Base-by-base conservation (phyloP, 1,140 invertebrate species). In the Formica selysi region DNA sequence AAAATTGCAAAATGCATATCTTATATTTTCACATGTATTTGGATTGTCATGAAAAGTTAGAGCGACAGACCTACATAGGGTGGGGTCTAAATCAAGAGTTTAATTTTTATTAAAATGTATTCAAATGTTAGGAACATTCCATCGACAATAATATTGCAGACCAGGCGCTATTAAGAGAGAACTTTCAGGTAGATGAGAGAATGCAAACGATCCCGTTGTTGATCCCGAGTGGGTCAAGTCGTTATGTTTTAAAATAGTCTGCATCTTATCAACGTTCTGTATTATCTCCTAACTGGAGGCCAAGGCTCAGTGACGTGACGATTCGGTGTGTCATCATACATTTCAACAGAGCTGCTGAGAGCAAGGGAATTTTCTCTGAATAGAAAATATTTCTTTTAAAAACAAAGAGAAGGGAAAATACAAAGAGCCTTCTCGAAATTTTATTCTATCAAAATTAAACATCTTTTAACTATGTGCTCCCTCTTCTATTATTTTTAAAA, bases 251-350 rank as follows among this genome's bases (percentile, higher is more conserved):
- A 83, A 90, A 90, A 90, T 90, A 83, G 76, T 86, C 76, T 13
- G 36, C n/a, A n/a, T 61, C 81, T 89, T 90, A 90, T 89, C 89
- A 44, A 62, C 54, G 26, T 32, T 74, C n/a, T 29, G 59, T 57
- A 81, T 87, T 90, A 90, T 90, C 89, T 86, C 26, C 86, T 78
- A 83, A 71, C 80, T 90, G 73, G 86, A 90, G 89, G 86, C 88
- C 89, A 90, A 90, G 89, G 90, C 85, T 74, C 87, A 62, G 6
- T 91, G 79, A 84, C 87, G 89, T 64, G 61, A 57, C 19, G 51
- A 61, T 61, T 41, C 19, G 19, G 6, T 48, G 74, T 67, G 64
- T 79, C 64, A 76, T 80, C 62, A 16, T 26, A 29, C 6, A 80
- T 86, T 86, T 86, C 76, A 57, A 80, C 51, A 83, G 29, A 67